Conservation (phyloP, 2,113 vertebrate genomes). For the Notiomystis cincta region DNA sequence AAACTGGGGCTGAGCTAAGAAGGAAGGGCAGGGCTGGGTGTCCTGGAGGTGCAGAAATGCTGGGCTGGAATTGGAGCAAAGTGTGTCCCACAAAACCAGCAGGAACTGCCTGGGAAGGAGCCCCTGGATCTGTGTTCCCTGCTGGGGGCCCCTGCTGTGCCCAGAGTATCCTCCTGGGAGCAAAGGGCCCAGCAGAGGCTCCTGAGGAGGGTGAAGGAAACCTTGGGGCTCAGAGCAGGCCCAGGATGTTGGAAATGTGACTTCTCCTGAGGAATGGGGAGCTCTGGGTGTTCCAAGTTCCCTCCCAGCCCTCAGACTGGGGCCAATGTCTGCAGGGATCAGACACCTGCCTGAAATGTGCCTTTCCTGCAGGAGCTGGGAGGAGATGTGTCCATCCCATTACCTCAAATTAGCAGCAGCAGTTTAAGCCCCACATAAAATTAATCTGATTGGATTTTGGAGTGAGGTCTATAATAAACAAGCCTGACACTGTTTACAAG, state of each 20-base stretch:
- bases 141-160: background rate
- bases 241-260: too few species aligned
- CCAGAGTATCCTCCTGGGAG: background rate
- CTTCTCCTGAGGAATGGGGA: background rate
- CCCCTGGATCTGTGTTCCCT: background rate
- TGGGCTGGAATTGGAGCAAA: background rate
- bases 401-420: constrained; percentile 13
- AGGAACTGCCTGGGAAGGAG: background rate
- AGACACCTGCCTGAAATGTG: background rate
- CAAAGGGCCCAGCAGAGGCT: background rate
- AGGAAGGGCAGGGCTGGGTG: background rate
- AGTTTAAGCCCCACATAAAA: background rate
- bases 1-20: background rate
- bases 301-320: background rate
- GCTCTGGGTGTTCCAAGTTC: background rate
- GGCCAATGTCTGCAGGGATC: rapidly evolving
- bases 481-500: constrained; percentile 32
- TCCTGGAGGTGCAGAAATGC: background rate
- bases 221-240: background rate
- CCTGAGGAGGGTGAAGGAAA: background rate
- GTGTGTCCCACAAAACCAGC: background rate
- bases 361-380: background rate
- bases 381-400: background rate
- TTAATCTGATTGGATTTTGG: constrained; percentile 38
- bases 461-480: background rate